Percentiles rank a stretch among this genome's conserved stretches.
phyloP scores from a whole-genome alignment of 2,797 vertebrate species.

The Spea hammondii region DNA sequence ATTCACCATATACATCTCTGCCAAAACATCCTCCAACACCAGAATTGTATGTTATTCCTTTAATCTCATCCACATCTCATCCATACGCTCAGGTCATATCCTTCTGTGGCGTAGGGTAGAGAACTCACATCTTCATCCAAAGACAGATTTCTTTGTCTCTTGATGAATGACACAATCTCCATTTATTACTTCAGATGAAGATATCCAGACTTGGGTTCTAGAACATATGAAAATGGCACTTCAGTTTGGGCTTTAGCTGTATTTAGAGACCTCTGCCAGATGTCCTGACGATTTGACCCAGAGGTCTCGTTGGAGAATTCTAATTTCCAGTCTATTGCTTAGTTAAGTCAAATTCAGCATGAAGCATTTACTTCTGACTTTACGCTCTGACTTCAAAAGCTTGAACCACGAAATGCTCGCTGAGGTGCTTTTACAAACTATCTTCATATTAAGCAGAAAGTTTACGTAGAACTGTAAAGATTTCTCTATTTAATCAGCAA shows the following conservation, averaged over 20 bases:
- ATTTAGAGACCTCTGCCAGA: neutral
- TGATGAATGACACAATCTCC: neutral
- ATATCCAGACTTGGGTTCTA: neutral
- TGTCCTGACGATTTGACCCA: slow-evolving; percentile 7
- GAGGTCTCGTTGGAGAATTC: neutral
- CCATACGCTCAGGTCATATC: slow-evolving; percentile 4
- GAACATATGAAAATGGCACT: neutral
- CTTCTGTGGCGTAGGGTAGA: slow-evolving; percentile 16
- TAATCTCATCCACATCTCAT: slow-evolving; percentile 26
- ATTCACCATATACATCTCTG: slow-evolving; percentile 7
- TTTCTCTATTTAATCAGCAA: no score
- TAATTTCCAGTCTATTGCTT: neutral
- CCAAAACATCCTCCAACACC: slow-evolving; percentile 25
- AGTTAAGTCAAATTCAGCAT: slow-evolving; percentile 17
- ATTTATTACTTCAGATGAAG: neutral
- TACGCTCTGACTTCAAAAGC: neutral
- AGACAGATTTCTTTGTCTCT: neutral
- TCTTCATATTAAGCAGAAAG: no score
- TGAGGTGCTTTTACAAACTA: no score
- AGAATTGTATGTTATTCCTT: slow-evolving; percentile 10
- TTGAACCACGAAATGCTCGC: no score
- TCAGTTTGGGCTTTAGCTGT: neutral
- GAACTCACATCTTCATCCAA: neutral
- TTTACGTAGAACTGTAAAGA: no score
- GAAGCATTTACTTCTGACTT: slow-evolving; percentile 25